Base-by-base conservation (phyloP, 2,888 invertebrate species). In the Caradrina clavipalpis region DNA sequence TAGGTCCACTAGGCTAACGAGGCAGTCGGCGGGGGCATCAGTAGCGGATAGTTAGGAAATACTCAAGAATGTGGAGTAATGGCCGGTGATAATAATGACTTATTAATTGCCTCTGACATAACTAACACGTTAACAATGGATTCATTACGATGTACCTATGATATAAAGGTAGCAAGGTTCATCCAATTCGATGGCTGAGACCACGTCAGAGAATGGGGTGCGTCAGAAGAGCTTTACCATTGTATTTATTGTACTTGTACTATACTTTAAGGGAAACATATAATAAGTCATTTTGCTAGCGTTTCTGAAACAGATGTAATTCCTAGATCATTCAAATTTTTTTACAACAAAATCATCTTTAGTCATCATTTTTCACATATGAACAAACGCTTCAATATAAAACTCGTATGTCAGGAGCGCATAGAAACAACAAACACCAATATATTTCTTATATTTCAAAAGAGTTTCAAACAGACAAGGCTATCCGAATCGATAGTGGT, bases 401-500 rank as follows among this genome's bases (percentile, higher is more conserved):
- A 39, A 13, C 39, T 39, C 1, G 1, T 13, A 39, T 10, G 39
- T 39, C 39, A 39, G 0, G 39, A 39, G 10, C 39, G 39, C 8
- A 39, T 39, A 39, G 13, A 39, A 39, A 2, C 45, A 3, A 45
- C 26, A 17, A 45, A 6, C 45, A 45, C 17, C 5, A 45, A 45
- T 17, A 17, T 54, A 19, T 15, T 19, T 6, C 22, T 26, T 26
- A 39, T n/a, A 31, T 39, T 11, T 2, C 15, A 19, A 19, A 67
- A 63, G 31, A 17, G 2, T 31, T 61, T 7, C 19, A 26, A 31
- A 22, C 11, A 19, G 42, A 63, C 55, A 45, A 50, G 49, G 55
- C 26, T 56, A 39, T 50, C 19, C n/a, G 53, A 73, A 73, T 68
- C 73, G 53, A 73, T 73, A 73, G 11, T 47, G 47, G 39, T 60